Evolutionary conservation across 2,113 vertebrate species (phyloP), one percentile per base, ranked within the genome.

Genomic region (Hemiscyllium ocellatum): DNA sequence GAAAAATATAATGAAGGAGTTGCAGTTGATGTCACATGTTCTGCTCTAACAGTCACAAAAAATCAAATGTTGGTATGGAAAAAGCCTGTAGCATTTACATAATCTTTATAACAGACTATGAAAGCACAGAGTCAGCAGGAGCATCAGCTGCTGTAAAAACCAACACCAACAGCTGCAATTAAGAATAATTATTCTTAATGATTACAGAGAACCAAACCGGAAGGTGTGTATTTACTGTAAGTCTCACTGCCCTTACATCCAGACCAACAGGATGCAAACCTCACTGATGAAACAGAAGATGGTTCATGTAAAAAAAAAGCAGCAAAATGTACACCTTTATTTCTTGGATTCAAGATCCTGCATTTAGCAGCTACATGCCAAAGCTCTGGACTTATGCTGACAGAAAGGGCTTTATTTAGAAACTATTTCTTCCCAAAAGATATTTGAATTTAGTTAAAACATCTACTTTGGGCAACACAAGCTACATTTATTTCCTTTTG

Each of bases 151-250:
- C 89, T 66, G 7, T 66, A 66, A 66, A 83, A 93, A 93, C 89
- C 22, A 93, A 93, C 61, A 93, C 33, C 68, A 93, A 93, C 61
- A 93, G 56, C 89, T 65, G 89, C 89, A 93, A 93, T 93, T 93
- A 93, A 93, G 61, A 93, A 93, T 66, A 93, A 93, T 93, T 93
- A 93, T 93, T 93, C 89, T 37, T 93, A 93, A 93, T 93, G 61
- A 93, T 93, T 93, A 93, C 89, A 68, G 89, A 19, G 19, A 93
- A 37, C 65, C 89, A 65, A 66, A 19, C 19, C 61, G 33, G 89
- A 93, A 91, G 89, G 61, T 93, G 80, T 83, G 80, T 37, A 42
- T 83, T 42, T 83, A 83, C 37, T 83, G 80, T 22, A 19, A 33
- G 19, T 93, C 65, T 93, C 61, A 65, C 61, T 66, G 89, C n/a